Base-by-base conservation (phyloP, 92 coral and sea anemone species). In the Porites lobata region DNA sequence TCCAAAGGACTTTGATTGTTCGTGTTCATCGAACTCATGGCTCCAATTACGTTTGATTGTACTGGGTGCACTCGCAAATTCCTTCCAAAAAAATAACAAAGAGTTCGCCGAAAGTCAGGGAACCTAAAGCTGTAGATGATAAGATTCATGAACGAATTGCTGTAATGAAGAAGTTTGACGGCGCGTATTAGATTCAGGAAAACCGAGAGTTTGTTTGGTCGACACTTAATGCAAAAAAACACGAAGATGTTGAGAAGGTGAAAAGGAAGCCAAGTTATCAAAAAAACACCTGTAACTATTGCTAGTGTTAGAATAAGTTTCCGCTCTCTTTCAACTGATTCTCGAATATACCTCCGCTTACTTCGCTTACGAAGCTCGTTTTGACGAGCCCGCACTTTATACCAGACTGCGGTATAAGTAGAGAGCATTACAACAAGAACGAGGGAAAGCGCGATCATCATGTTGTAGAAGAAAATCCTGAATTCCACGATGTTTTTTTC, bases 151-250 rank as follows among this genome's bases (percentile, higher is more conserved):
- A 90, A 78, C 32, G 93, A 90, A 72, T 86, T 90, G 52, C 79
- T 88, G 78, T 90, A 90, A 26, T 90, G 93, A 8, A 90, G 93
- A 58, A 90, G 89, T 58, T 90, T 90, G 65, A 90, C 86, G 7
- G 87, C 83, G 62, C 50, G 71, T 17, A 80, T 73, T 29, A 82
- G 80, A 19, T 85, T 81, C 0, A 67, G 29, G 15, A 62, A 52
- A 19, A 86, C 67, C 50, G 47, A 38, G 47, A 38, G 47, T 38
- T 38, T 38, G 47, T 65, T 53, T 14, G 58, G 6, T 24, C 29
- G 29, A 47, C 93, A 90, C 6, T 21, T 71, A 22, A 43, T 19
- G 72, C 93, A 86, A 22, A 73, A 79, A 65, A 86, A 90, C 74
- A 90, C 17, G 18, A 58, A 62, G 72, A 86, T 86, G 68, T 90